These are phyloP conservation scores for Linyphia triangularis DNA, from an alignment of 2,888 invertebrate genomes.

Conservation along the genomic window DNA sequence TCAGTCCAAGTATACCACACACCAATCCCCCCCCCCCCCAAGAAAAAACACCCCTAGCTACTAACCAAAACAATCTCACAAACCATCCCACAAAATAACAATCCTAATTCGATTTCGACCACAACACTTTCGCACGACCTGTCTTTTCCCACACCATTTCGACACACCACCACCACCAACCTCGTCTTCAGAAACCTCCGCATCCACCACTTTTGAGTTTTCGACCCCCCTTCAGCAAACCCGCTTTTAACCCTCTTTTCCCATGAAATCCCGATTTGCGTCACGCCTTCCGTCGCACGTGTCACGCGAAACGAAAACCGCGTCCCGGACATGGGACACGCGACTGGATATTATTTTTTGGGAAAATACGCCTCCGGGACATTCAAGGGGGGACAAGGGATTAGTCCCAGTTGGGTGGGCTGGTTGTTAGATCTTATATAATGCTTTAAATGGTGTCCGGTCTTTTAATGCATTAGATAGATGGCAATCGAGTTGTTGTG, in stretches of 20 bases:
- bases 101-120: neutral
- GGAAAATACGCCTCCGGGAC: neutral
- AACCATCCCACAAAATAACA: neutral
- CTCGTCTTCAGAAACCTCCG: neutral
- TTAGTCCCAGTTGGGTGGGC: neutral
- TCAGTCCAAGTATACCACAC: too few relatives aligned
- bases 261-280: constrained; percentile 3
- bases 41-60: neutral
- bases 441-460: neutral
- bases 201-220: neutral
- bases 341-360: neutral
- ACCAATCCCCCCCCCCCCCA: too few relatives aligned
- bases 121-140: neutral
- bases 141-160: neutral
- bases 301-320: neutral
- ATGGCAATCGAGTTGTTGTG: neutral
- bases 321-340: neutral
- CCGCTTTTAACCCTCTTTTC: neutral
- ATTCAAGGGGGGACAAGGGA: too few relatives aligned
- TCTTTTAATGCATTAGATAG: neutral
- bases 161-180: neutral
- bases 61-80: neutral
- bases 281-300: neutral
- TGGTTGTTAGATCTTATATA: neutral
- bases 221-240: too few relatives aligned